Evolutionary conservation across 2,113 vertebrate species (phyloP), one percentile per base, ranked within the genome.

Genomic region (Nymphicus hollandicus): DNA sequence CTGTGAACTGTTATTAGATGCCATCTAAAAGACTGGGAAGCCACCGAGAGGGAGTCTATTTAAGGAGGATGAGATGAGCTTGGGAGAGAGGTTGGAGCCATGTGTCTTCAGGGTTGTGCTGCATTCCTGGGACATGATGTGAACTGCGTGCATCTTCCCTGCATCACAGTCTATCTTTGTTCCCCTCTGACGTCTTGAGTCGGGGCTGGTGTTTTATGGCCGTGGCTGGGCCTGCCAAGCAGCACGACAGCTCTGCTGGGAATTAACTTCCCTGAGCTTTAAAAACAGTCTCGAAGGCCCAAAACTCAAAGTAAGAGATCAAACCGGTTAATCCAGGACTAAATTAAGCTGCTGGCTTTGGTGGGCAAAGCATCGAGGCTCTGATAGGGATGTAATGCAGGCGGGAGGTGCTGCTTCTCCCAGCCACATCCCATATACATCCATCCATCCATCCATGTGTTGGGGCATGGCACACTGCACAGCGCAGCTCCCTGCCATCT

Each of bases 81-180:
- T 0, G 3, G 44, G 56, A 91, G 61, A 1, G 44, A 27, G 1
- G 22, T 70, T 46, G 89, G 35, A 35, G 89, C 66, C 86, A 31
- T 86, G 91, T 73, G 81, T 76, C 81, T 88, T 47, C 49, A n/a
- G 82, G 93, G 90, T 49, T 73, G 93, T 1, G 71, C 53, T 33
- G 43, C 74, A 12, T 95, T 89, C 84, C 81, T 82, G 3, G 5
- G 41, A 8, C 85, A 80, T 88, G 65, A 82, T 80, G 86, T 83
- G 65, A 24, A 63, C 64, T 7, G 81, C 4, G 22, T 83, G 91
- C 94, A 81, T 91, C 85, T 94, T 93, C 47, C 69, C 81, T 93
- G 87, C 93, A 95, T 91, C 94, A 70, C 53, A n/a, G 82, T 86
- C 92, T 94, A 74, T 91, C 96, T 96, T 92, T 93, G 89, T 50